A percentile compares a stretch with the other conserved stretches of the same genome.
These are phyloP conservation scores for Drosophila lutescens DNA, from an alignment of 2,888 invertebrate genomes.

Conservation along the genomic window DNA sequence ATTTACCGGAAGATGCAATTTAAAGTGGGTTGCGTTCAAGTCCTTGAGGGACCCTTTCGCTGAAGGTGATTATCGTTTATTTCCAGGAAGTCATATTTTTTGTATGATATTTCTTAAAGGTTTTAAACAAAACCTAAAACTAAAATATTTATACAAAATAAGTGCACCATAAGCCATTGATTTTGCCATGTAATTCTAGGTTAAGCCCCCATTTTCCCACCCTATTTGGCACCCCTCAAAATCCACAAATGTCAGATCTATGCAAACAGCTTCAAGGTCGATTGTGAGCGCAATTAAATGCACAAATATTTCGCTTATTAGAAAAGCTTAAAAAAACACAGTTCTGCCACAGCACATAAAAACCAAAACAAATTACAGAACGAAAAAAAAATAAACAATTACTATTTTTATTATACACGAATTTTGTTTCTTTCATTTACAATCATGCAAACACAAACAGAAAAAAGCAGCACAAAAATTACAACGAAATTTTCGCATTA, in stretches of 20 bases:
- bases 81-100: background rate
- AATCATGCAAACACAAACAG: constrained; percentile 64
- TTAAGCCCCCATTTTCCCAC: background rate
- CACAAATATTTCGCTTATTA: constrained; percentile 75
- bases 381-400: constrained; percentile 58
- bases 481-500: constrained; percentile 77
- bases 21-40: constrained; percentile 22
- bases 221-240: background rate
- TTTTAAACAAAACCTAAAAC: no score
- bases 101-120: no score
- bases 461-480: constrained; percentile 52
- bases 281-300: constrained; percentile 67
- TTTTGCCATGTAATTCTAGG: background rate
- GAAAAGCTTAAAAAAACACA: constrained; percentile 64
- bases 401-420: constrained; percentile 78
- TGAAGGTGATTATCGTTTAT: constrained; percentile 3
- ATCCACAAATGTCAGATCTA: constrained; percentile 54
- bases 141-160: background rate
- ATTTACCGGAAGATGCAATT: constrained; percentile 35
- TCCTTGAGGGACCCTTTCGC: constrained; percentile 7
- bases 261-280: constrained; percentile 61
- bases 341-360: constrained; percentile 37
- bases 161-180: no score
- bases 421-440: constrained; percentile 66
- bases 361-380: constrained; percentile 32